Evolutionary conservation across 2,797 vertebrate species (phyloP), one percentile per base, ranked within the genome.

Genomic region (Characodon lateralis): DNA sequence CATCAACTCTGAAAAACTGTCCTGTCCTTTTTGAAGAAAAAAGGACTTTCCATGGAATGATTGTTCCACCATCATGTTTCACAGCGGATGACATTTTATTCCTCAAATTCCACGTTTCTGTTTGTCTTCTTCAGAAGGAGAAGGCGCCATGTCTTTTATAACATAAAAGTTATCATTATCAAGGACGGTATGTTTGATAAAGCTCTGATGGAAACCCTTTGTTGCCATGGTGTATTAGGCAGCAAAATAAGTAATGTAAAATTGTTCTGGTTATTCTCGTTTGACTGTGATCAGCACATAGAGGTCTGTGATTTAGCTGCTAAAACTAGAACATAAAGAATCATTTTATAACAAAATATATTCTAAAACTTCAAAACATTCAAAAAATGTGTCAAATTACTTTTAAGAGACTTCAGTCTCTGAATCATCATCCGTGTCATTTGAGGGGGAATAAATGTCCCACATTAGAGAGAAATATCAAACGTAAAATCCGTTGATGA

Each of bases 401-500:
- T 50, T 81, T 4, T 39, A 7, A 26, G 41, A 69, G 35, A 56
- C 35, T 12, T 56, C 2, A 58, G 2, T 58, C 39, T 66, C 46
- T 66, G 50, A 68, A 35, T 73, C 61, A 77, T 73, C 22, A 14
- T 72, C 58, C 65, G 56, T 81, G 1, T n/a, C 8, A 26, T 16
- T 8, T 50, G 35, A 74, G 48, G 10, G 43, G n/a, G 12, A 48
- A n/a, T 35, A 74, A 48, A 16, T 72, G 63, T 24, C 0, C 8
- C 31, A 69, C 41, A 31, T 46, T 28, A 13, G n/a, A 61, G 59
- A 73, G 31, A 72, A 74, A 68, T 69, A 75, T 82, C 26, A 76
- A 74, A 59, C 41, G 24, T 79, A 80, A 86, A 88, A 86, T 41
- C 51, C 65, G 18, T 35, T 24, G 31, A 85, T 53, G 63, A 73